Percentiles rank a stretch among this genome's conserved stretches.
These are phyloP conservation scores for Vanacampus margaritifer DNA, from an alignment of 2,113 vertebrate genomes.

Conservation along the genomic window DNA sequence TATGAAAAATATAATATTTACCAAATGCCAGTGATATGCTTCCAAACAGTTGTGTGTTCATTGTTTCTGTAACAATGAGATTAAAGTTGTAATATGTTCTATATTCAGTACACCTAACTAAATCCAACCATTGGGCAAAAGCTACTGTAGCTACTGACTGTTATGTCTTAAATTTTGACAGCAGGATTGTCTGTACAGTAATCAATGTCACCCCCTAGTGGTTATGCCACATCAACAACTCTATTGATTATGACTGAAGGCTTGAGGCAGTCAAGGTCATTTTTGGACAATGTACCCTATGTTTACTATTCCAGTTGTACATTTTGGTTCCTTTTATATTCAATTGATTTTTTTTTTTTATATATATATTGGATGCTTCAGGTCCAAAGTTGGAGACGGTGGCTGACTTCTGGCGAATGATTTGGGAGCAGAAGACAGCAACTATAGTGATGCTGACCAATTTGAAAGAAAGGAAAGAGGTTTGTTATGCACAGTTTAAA, in stretches of 20 bases:
- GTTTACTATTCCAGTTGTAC: background rate
- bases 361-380: slow-evolving; percentile 45
- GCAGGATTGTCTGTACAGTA: too few relatives aligned
- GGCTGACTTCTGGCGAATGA: slow-evolving; percentile 94
- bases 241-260: background rate
- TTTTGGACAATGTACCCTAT: background rate
- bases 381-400: slow-evolving; percentile 91
- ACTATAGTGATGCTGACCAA: slow-evolving; percentile 96
- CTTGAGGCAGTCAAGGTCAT: too few relatives aligned
- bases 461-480: slow-evolving; percentile 95
- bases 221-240: background rate
- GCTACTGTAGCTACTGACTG: too few relatives aligned
- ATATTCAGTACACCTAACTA: too few relatives aligned
- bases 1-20: too few relatives aligned
- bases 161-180: too few relatives aligned
- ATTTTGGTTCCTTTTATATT: background rate
- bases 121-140: too few relatives aligned
- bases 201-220: background rate
- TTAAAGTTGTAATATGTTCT: too few relatives aligned
- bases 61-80: too few relatives aligned
- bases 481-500: slow-evolving; percentile 33
- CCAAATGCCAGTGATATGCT: too few relatives aligned
- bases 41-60: too few relatives aligned
- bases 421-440: slow-evolving; percentile 93
- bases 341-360: background rate